These are phyloP conservation scores for Galeopsomyia nigrocyanea DNA, from an alignment of 2,888 invertebrate genomes.

Conservation along the genomic window DNA sequence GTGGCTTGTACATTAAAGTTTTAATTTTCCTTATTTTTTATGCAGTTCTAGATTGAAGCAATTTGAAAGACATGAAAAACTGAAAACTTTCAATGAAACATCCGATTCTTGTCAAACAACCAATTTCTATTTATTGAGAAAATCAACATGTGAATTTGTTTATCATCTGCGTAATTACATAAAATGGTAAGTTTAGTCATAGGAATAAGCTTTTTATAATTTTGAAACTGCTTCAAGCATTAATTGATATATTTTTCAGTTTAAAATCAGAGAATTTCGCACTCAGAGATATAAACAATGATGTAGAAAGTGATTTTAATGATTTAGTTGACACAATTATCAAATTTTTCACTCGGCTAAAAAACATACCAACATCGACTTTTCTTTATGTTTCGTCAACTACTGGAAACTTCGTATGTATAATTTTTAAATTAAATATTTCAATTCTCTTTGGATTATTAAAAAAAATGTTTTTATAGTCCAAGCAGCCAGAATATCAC, in stretches of 20 bases:
- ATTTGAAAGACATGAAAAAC: slow-evolving; percentile 54
- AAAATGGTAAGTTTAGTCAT: slow-evolving; percentile 51
- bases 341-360: slow-evolving; percentile 58
- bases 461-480: slow-evolving; percentile 57
- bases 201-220: slow-evolving; percentile 12
- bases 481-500: slow-evolving; percentile 69
- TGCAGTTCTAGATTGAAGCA: slow-evolving; percentile 58
- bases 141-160: slow-evolving; percentile 57
- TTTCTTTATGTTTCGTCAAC: slow-evolving; percentile 66
- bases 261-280: slow-evolving; percentile 55
- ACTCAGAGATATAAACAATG: slow-evolving; percentile 51
- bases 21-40: neutral
- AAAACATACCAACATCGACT: slow-evolving; percentile 64
- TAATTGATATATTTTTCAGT: slow-evolving; percentile 47
- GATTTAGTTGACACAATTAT: slow-evolving; percentile 56
- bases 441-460: slow-evolving; percentile 34
- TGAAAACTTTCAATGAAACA: slow-evolving; percentile 23
- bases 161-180: slow-evolving; percentile 58
- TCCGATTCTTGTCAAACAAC: slow-evolving; percentile 37
- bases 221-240: neutral
- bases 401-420: slow-evolving; percentile 66
- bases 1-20: too few relatives aligned
- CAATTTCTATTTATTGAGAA: slow-evolving; percentile 56
- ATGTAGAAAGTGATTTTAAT: slow-evolving; percentile 57
- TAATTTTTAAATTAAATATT: slow-evolving; percentile 26